Evolutionary conservation across 2,888 invertebrate species (phyloP).

Genomic region (Noctua fimbriata): DNA sequence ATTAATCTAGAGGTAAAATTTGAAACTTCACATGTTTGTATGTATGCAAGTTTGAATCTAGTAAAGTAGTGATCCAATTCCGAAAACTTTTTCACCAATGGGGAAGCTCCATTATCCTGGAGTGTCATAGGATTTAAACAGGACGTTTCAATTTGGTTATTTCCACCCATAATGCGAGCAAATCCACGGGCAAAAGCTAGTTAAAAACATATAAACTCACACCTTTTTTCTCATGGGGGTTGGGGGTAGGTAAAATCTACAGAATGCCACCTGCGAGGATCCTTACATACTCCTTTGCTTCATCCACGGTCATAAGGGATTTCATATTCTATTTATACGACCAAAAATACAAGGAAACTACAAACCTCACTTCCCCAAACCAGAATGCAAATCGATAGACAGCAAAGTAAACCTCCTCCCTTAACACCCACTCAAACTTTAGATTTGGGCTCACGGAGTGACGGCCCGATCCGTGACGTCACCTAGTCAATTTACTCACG

Average conservation of each 20-base stretch:
- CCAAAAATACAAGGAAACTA: not conserved
- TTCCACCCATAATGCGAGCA: not conserved
- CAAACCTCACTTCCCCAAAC: conserved; percentile 1
- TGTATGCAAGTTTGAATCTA: too few species aligned
- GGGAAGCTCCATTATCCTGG: too few species aligned
- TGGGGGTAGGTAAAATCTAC: not conserved
- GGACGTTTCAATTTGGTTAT: not conserved
- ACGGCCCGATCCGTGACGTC: conserved; percentile 44
- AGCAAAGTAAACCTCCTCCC: conserved; percentile 20
- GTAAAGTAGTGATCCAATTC: too few species aligned
- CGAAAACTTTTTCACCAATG: too few species aligned
- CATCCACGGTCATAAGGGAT: not conserved
- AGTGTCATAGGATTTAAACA: too few species aligned
- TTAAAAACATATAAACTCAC: not conserved
- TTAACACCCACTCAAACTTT: conserved; percentile 42
- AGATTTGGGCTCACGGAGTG: conserved; percentile 16
- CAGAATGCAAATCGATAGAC: conserved; percentile 32
- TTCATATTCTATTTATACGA: not conserved
- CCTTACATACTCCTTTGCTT: too few species aligned
- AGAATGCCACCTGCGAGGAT: not conserved
- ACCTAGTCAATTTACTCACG: conserved; percentile 33
- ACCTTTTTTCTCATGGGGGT: not conserved
- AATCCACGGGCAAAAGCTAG: not conserved
- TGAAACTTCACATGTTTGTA: too few species aligned
- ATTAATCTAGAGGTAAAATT: too few species aligned